Percentiles rank a stretch among this genome's conserved stretches.
Evolutionary conservation across 1,140 invertebrate species (phyloP).

Genomic region (Lordiphosa clarofinis): DNA sequence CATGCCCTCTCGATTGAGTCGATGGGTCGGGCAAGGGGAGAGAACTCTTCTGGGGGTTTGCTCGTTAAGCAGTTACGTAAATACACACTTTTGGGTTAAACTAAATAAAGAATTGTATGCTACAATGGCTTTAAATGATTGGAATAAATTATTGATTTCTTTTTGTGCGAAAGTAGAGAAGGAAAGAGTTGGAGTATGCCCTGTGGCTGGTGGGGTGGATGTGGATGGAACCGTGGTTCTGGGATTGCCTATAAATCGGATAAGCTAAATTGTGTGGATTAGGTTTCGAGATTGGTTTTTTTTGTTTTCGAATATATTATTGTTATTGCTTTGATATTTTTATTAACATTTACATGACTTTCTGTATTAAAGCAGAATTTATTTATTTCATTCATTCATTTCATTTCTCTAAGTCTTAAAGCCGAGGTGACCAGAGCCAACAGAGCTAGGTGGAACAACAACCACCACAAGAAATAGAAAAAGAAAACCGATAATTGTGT

Average conservation of each 20-base stretch:
- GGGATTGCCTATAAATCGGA: not conserved
- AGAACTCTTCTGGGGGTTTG: slow-evolving; percentile 24
- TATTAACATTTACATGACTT: no score
- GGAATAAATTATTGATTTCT: slow-evolving; percentile 65
- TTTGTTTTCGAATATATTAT: not conserved
- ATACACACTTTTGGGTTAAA: slow-evolving; percentile 45
- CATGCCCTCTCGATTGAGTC: not conserved
- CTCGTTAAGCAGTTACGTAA: slow-evolving; percentile 57
- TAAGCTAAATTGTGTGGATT: slow-evolving; percentile 5
- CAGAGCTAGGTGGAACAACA: no score
- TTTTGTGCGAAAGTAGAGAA: slow-evolving; percentile 13
- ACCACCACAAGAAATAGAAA: no score
- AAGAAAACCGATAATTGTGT: no score
- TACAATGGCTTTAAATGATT: slow-evolving; percentile 58
- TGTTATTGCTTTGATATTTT: no score
- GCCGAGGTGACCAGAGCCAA: no score
- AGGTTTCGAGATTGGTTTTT: not conserved
- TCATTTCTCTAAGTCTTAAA: no score
- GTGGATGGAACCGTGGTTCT: slow-evolving; percentile 17
- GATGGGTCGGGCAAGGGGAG: not conserved
- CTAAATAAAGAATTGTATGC: slow-evolving; percentile 61
- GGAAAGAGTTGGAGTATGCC: not conserved
- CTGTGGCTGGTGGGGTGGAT: not conserved
- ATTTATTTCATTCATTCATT: no score
- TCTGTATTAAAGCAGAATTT: no score